phyloP scores from a whole-genome alignment of 2,113 vertebrate genomes.

The Ahaetulla prasina region DNA sequence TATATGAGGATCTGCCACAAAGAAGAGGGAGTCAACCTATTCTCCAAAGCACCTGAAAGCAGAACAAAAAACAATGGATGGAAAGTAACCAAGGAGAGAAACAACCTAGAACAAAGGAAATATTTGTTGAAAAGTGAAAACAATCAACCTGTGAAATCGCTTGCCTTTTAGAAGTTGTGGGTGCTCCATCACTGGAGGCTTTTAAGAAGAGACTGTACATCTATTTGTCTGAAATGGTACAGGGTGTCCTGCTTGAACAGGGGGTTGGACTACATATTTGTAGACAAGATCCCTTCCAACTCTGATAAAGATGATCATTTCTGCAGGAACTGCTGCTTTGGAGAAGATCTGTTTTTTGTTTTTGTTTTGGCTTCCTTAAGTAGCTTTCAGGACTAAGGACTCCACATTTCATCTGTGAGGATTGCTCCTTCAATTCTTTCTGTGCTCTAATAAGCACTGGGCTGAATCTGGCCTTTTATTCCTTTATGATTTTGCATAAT shows the following conservation, averaged over 20 bases:
- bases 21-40: background rate
- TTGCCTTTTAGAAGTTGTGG: background rate
- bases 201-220: background rate
- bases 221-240: background rate
- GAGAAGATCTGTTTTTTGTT: background rate
- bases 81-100: background rate
- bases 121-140: background rate
- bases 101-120: background rate
- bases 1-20: background rate
- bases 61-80: background rate
- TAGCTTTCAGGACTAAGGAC: background rate
- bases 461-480: background rate
- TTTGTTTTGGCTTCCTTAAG: background rate
- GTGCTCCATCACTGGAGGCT: background rate
- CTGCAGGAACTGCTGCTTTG: constrained; percentile 41
- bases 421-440: background rate
- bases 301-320: background rate
- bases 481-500: background rate
- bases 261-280: no score
- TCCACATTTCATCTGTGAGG: background rate
- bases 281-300: no score
- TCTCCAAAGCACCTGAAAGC: background rate
- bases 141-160: no score
- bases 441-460: background rate
- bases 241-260: no score